Conservation (phyloP, 2,113 vertebrate genomes). For the Sardina pilchardus region DNA sequence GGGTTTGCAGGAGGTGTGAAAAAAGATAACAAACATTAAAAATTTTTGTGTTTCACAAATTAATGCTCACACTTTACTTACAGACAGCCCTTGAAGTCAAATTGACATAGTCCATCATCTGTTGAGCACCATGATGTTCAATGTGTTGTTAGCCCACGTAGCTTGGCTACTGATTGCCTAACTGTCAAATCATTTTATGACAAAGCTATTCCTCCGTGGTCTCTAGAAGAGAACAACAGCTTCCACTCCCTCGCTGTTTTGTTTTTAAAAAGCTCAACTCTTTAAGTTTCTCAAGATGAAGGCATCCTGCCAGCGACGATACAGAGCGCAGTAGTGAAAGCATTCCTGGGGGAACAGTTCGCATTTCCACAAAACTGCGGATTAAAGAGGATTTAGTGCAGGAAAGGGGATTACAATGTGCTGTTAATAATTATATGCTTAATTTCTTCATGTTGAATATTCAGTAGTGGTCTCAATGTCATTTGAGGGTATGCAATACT, state of each 20-base stretch:
- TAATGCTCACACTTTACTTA: background rate
- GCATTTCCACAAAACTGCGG: conserved; percentile 62
- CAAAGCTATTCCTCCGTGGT: background rate
- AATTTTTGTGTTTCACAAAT: background rate
- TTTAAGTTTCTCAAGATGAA: conserved; percentile 27
- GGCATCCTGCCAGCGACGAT: conserved; percentile 35
- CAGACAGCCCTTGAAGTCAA: background rate
- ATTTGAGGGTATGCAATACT: conserved; percentile 44
- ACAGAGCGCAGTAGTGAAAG: conserved; percentile 35
- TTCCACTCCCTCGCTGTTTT: conserved; percentile 7
- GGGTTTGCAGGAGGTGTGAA: background rate
- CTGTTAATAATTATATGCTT: conserved; percentile 68
- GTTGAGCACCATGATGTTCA: background rate
- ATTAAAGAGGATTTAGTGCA: conserved; percentile 64
- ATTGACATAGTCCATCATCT: background rate
- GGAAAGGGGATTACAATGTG: conserved; percentile 62
- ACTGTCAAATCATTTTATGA: background rate
- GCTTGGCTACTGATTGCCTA: background rate
- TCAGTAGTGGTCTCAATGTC: conserved; percentile 61
- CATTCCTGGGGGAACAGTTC: conserved; percentile 53
- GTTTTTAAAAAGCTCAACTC: conserved; percentile 2
- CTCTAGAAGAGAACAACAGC: background rate
- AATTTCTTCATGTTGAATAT: conserved; percentile 63
- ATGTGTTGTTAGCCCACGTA: background rate
- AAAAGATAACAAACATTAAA: background rate